phyloP scores from a whole-genome alignment of 64 coral and sea anemone genomes.

The Pocillopora damicornis region DNA sequence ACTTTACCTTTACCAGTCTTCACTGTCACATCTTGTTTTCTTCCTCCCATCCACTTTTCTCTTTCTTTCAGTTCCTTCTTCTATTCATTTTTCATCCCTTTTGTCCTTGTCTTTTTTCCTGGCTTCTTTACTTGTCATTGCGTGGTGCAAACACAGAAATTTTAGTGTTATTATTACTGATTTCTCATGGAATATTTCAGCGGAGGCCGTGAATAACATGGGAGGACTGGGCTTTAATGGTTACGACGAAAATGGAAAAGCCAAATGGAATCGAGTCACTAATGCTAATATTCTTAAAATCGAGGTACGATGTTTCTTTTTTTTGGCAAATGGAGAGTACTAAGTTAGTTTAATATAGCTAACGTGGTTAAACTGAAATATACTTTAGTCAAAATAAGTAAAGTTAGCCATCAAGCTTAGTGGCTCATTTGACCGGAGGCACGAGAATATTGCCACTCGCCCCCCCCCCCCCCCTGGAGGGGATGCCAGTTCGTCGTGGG shows the following conservation, averaged over 20 bases:
- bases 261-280: constrained; percentile 44
- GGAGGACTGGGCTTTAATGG: constrained; percentile 77
- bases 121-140: no score
- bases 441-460: no score
- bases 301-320: background rate
- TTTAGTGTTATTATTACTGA: background rate
- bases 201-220: constrained; percentile 67
- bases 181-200: constrained; percentile 17
- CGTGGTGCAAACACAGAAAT: background rate
- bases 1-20: background rate
- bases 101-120: no score
- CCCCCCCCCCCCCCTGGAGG: no score
- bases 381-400: no score
- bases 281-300: constrained; percentile 37
- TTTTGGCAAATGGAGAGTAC: background rate
- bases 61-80: no score
- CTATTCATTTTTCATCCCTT: no score
- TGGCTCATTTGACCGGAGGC: no score
- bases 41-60: no score
- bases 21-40: background rate
- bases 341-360: background rate
- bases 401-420: no score
- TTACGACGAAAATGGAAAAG: constrained; percentile 52
- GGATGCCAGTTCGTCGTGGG: no score
- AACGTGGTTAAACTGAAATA: no score